Conservation (phyloP, 2,888 invertebrate species). For the Eupithecia dodoneata region DNA sequence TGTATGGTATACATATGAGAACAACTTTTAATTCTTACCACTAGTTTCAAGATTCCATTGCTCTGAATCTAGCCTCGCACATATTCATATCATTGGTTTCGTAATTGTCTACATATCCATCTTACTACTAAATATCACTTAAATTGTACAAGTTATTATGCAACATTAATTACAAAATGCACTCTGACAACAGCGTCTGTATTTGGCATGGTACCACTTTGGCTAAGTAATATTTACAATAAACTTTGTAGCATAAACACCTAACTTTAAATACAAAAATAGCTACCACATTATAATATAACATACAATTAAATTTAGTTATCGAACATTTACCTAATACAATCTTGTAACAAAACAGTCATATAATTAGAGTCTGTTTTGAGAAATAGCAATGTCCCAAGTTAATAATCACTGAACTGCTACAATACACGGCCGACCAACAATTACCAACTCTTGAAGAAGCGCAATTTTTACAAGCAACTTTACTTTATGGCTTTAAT, state of each 20-base stretch:
- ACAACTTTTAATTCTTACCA: not conserved
- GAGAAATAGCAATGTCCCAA: not conserved
- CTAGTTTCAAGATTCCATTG: not conserved
- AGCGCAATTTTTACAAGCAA: slow-evolving; percentile 3
- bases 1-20: not conserved
- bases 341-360: not conserved
- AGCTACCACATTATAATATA: slow-evolving; percentile 3
- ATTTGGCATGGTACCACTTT: slow-evolving; percentile 48
- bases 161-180: slow-evolving; percentile 13
- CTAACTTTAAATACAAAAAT: slow-evolving; percentile 13
- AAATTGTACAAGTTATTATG: slow-evolving; percentile 6
- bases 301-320: not conserved
- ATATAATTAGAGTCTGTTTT: not conserved
- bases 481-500: not conserved
- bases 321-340: not conserved
- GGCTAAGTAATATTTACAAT: slow-evolving; percentile 32
- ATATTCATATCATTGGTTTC: not conserved
- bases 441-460: not conserved
- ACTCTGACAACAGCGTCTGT: slow-evolving; percentile 16
- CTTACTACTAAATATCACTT: slow-evolving; percentile 13
- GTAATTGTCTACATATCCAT: not conserved
- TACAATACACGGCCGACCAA: not conserved
- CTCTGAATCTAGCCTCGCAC: not conserved
- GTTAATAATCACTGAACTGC: not conserved
- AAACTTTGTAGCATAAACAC: slow-evolving; percentile 7